Evolutionary conservation across 2,888 invertebrate species (phyloP).

Genomic region (Ormyrus pomaceus): DNA sequence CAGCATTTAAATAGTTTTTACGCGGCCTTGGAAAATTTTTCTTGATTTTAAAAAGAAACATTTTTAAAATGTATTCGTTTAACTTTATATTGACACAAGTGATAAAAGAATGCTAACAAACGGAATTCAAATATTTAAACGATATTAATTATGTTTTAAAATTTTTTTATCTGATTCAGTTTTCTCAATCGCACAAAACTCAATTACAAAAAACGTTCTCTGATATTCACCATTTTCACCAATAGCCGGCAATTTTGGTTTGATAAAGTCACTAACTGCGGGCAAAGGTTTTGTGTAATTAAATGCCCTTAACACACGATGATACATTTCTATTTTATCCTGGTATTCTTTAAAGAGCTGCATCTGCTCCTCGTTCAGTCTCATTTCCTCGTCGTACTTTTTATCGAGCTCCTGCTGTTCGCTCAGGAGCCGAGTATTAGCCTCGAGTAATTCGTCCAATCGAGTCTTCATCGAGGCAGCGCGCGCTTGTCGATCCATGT

Average conservation of each 20-base stretch:
- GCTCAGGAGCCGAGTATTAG: constrained; percentile 85
- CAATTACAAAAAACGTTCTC: too few species aligned
- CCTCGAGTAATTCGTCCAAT: constrained; percentile 84
- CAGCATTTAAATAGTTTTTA: too few species aligned
- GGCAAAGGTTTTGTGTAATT: constrained; percentile 69
- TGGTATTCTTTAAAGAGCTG: constrained; percentile 80
- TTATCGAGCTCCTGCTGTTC: constrained; percentile 86
- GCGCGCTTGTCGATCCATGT: constrained; percentile 90
- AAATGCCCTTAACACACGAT: constrained; percentile 70
- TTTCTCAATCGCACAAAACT: too few species aligned
- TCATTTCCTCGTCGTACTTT: constrained; percentile 87
- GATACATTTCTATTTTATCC: constrained; percentile 76
- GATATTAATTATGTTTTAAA: too few species aligned
- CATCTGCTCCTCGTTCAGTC: constrained; percentile 82
- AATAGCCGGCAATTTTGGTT: constrained; percentile 61
- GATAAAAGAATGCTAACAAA: too few species aligned
- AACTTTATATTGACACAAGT: too few species aligned
- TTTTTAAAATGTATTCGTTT: too few species aligned
- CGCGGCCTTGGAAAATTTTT: too few species aligned
- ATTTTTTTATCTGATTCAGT: too few species aligned
- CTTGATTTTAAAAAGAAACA: too few species aligned
- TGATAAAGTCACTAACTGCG: constrained; percentile 66
- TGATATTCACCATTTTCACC: too few species aligned
- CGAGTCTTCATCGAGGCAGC: constrained; percentile 87
- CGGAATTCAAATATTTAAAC: too few species aligned